These are phyloP conservation scores for Ailurus styani DNA, from an alignment of 2,113 vertebrate genomes.

Conservation along the genomic window DNA sequence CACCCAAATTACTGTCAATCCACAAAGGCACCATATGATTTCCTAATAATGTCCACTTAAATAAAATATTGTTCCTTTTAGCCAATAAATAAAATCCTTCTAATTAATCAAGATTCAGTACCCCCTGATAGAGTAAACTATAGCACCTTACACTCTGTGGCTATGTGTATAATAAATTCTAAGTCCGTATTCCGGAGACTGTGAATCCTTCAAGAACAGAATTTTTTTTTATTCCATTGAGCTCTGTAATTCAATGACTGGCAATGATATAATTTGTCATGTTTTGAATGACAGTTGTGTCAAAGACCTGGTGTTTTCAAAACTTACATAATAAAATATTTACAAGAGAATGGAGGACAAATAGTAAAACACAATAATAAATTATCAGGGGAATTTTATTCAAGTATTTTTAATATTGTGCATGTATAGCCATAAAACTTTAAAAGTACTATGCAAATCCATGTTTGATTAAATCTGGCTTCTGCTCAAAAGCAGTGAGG, in stretches of 20 bases:
- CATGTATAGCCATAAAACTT: background rate
- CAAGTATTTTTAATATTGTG: background rate
- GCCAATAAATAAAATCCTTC: background rate
- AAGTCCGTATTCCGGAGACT: background rate
- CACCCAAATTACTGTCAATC: background rate
- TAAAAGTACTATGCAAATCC: background rate
- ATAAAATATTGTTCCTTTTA: background rate
- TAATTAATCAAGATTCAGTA: background rate
- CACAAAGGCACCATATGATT: background rate
- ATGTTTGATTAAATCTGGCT: background rate
- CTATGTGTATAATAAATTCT: background rate
- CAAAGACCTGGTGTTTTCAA: background rate
- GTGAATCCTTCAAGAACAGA: background rate
- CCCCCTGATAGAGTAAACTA: background rate
- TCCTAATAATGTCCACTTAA: background rate
- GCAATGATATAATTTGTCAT: background rate
- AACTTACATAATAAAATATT: slow-evolving; percentile 1
- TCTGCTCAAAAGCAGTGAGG: background rate
- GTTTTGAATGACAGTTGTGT: background rate
- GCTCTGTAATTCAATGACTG: background rate
- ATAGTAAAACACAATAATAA: background rate
- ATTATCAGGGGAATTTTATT: background rate
- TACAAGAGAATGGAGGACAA: background rate
- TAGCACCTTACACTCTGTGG: background rate
- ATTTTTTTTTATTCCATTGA: background rate